Conservation (phyloP, 2,797 vertebrate species). For the Oreonectes daqikongensis region DNA sequence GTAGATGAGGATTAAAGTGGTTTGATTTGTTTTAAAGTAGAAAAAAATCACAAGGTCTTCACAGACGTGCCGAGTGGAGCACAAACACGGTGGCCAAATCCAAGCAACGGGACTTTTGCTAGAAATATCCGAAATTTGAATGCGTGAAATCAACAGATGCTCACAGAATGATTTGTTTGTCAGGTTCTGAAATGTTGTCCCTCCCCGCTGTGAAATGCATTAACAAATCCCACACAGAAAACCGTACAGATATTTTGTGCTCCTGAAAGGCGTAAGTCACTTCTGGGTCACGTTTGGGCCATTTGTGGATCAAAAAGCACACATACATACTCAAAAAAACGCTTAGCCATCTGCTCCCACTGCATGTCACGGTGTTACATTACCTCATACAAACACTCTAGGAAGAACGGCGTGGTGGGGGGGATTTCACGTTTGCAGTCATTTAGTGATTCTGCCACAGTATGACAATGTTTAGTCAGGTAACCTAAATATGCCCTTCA, state of each 20-base stretch:
- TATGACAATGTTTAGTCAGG: neutral
- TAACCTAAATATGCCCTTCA: neutral
- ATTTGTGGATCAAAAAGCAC: conserved; percentile 50
- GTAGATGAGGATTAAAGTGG: conserved; percentile 15
- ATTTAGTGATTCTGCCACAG: conserved; percentile 22
- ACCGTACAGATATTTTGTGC: conserved; percentile 19
- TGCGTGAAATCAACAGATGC: conserved; percentile 44
- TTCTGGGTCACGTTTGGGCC: conserved; percentile 47
- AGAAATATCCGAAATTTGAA: neutral
- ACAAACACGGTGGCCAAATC: neutral
- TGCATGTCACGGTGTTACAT: conserved; percentile 48
- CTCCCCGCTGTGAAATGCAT: conserved; percentile 34
- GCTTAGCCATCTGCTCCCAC: conserved; percentile 56
- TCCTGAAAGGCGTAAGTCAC: conserved; percentile 33
- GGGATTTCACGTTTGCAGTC: conserved; percentile 5
- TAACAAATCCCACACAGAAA: neutral
- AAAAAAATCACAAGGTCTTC: neutral
- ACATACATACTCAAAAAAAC: conserved; percentile 39
- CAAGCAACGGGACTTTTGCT: neutral
- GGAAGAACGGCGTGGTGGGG: neutral
- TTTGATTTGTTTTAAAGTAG: conserved; percentile 33
- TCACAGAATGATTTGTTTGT: conserved; percentile 32
- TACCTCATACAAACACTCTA: conserved; percentile 55
- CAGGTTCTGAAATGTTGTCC: conserved; percentile 19
- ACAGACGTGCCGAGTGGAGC: neutral